Evolutionary conservation across 2,797 vertebrate species (phyloP).

Genomic region (Sebastes goodei): DNA sequence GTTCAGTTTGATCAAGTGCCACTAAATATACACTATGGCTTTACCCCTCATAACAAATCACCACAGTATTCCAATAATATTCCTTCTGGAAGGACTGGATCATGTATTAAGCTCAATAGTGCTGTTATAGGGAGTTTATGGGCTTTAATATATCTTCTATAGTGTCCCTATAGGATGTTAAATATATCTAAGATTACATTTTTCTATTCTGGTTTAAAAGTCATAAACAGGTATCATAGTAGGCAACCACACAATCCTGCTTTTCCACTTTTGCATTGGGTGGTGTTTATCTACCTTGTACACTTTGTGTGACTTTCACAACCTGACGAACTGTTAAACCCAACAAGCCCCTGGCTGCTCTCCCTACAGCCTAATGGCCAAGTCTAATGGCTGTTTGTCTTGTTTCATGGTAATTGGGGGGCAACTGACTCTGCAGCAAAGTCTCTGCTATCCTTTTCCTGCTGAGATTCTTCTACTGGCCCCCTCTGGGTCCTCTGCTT

Average conservation of each 20-base stretch:
- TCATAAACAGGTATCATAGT: neutral
- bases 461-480: conserved; percentile 43
- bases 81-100: neutral
- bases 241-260: neutral
- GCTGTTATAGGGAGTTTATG: neutral
- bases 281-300: conserved; percentile 44
- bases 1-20: neutral
- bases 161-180: neutral
- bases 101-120: neutral
- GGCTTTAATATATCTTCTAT: neutral
- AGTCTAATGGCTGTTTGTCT: conserved; percentile 73
- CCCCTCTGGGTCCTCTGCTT: conserved; percentile 60
- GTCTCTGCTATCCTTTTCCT: conserved; percentile 43
- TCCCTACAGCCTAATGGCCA: conserved; percentile 71
- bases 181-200: conserved; percentile 4
- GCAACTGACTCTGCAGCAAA: conserved; percentile 56
- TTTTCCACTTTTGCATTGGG: conserved; percentile 8
- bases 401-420: conserved; percentile 79
- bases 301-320: conserved; percentile 63
- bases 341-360: conserved; percentile 54
- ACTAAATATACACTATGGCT: neutral
- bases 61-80: conserved; percentile 3
- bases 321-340: conserved; percentile 63
- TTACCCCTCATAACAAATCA: conserved; percentile 8
- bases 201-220: neutral